Evolutionary conservation across 2,113 vertebrate species (phyloP).

Genomic region (Tretioscincus oriximinensis): DNA sequence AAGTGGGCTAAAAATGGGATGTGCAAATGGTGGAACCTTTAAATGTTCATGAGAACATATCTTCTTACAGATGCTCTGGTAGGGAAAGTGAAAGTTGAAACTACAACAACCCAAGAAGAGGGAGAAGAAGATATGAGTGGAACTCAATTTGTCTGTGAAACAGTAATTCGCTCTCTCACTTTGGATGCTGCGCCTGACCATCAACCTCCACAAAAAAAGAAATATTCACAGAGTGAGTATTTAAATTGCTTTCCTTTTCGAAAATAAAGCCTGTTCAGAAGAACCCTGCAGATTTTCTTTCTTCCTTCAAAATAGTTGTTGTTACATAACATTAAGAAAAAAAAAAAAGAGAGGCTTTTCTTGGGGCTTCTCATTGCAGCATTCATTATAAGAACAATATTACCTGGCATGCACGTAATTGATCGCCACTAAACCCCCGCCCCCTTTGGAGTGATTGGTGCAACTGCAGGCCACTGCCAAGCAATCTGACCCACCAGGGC

Average conservation of each 20-base stretch:
- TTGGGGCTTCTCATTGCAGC: too few relatives aligned
- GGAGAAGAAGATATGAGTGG: conserved; percentile 94
- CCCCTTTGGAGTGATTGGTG: too few relatives aligned
- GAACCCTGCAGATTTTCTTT: too few relatives aligned
- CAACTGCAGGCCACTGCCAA: too few relatives aligned
- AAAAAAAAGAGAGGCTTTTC: too few relatives aligned
- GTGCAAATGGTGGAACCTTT: neutral
- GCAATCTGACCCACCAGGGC: too few relatives aligned
- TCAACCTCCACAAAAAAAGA: conserved; percentile 75
- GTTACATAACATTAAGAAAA: too few relatives aligned
- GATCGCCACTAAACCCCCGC: too few relatives aligned
- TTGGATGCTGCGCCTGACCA: conserved; percentile 95
- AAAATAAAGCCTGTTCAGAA: neutral
- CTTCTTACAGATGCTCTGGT: conserved; percentile 29
- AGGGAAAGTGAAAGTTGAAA: conserved; percentile 57
- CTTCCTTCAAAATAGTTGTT: too few relatives aligned
- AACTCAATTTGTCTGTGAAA: conserved; percentile 98
- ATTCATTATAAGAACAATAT: too few relatives aligned
- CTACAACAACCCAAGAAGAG: conserved; percentile 74
- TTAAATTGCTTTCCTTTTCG: neutral
- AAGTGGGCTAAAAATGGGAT: neutral
- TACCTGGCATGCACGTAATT: too few relatives aligned
- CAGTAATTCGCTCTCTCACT: conserved; percentile 93
- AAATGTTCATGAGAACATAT: neutral
- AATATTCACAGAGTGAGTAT: conserved; percentile 67